These are phyloP conservation scores for Oreotragus oreotragus DNA, from an alignment of 2,113 vertebrate genomes.

Conservation along the genomic window DNA sequence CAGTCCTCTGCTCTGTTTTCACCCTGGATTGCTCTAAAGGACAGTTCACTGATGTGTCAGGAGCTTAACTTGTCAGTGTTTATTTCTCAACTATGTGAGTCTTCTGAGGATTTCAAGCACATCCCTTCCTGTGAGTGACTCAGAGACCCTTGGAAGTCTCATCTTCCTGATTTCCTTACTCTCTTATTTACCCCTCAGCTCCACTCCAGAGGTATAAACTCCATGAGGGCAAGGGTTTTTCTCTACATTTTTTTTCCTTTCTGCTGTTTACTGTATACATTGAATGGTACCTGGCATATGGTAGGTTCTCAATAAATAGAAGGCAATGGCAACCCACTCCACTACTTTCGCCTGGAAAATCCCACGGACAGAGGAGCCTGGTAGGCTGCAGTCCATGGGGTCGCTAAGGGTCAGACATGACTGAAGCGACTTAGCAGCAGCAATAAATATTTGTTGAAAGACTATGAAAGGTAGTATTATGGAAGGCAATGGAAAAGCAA, in stretches of 20 bases:
- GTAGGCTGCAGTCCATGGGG: background rate
- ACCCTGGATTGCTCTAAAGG: background rate
- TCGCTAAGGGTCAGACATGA: background rate
- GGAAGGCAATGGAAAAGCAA: background rate
- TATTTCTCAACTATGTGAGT: background rate
- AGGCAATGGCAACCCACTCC: background rate
- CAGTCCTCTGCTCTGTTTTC: background rate
- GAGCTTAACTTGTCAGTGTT: background rate
- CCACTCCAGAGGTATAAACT: background rate
- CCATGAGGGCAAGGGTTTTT: background rate
- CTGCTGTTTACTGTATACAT: background rate
- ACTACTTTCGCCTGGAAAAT: background rate
- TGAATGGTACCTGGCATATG: background rate
- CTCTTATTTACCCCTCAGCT: background rate
- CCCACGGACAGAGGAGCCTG: background rate
- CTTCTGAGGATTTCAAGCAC: background rate
- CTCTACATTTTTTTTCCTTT: background rate
- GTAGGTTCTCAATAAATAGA: background rate
- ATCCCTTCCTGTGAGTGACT: background rate
- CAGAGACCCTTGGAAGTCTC: background rate
- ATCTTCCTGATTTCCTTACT: background rate
- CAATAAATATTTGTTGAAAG: background rate
- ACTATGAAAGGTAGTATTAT: background rate
- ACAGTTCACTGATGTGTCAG: background rate
- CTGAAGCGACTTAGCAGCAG: background rate